Percentiles rank a stretch among this genome's conserved stretches.
Evolutionary conservation across 2,113 vertebrate species (phyloP).

Genomic region (Chloebia gouldiae): DNA sequence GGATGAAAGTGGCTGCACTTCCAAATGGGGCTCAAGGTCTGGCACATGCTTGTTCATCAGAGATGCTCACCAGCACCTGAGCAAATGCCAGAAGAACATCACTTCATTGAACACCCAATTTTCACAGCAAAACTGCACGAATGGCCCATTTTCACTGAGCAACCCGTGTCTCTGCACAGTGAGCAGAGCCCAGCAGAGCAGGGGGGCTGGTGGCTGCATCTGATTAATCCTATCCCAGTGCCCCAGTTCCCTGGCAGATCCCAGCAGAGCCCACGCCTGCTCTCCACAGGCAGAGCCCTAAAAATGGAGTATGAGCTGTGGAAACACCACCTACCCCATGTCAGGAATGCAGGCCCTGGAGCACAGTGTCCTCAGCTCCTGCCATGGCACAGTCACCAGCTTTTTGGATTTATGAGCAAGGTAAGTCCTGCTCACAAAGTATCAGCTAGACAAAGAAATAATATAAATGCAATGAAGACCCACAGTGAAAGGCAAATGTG

Average conservation of each 20-base stretch:
- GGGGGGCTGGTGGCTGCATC: not conserved
- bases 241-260: accelerated
- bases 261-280: not conserved
- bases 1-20: not conserved
- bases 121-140: not conserved
- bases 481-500: not conserved
- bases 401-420: not conserved
- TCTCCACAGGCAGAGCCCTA: not conserved
- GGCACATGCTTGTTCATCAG: not conserved
- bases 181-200: not conserved
- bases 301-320: not conserved
- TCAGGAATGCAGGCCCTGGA: not conserved
- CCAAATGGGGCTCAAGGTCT: not conserved
- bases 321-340: not conserved
- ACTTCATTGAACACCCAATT: not conserved
- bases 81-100: not conserved
- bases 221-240: not conserved
- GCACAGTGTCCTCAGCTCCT: not conserved
- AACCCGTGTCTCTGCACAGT: not conserved
- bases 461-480: not conserved
- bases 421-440: not conserved
- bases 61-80: not conserved
- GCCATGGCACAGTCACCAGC: not conserved
- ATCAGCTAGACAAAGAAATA: not conserved
- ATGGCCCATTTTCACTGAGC: not conserved